Conservation (phyloP, 2,113 vertebrate species). For the Salvelinus fontinalis region DNA sequence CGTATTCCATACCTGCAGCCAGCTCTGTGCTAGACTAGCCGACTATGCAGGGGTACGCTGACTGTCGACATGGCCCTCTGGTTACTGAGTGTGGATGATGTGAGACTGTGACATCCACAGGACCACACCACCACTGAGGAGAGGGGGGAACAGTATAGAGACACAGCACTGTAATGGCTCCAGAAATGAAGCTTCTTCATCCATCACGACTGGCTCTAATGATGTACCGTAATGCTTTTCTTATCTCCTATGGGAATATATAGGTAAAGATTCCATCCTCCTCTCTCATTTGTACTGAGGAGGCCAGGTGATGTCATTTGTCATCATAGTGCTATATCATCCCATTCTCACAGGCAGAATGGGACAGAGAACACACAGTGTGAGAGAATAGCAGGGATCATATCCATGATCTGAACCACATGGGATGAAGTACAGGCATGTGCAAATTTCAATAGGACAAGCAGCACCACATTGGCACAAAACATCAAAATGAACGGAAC, state of each 20-base stretch:
- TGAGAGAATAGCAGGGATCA: background rate
- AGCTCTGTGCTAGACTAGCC: background rate
- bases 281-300: too few species aligned
- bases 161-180: slow-evolving; percentile 13
- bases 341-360: background rate
- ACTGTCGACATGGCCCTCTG: background rate
- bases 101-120: background rate
- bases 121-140: too few species aligned
- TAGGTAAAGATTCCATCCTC: background rate
- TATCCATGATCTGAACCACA: background rate
- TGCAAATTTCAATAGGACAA: background rate
- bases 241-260: slow-evolving; percentile 33
- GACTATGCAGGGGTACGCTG: slow-evolving; percentile 4
- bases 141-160: background rate
- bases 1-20: background rate
- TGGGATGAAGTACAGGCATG: background rate
- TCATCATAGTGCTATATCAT: background rate
- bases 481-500: background rate
- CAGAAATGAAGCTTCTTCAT: slow-evolving; percentile 17
- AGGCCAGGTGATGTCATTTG: too few species aligned
- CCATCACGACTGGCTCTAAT: too few species aligned
- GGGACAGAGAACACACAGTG: background rate
- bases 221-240: background rate
- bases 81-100: slow-evolving; percentile 7
- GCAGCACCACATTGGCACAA: background rate